Evolutionary conservation across 2,888 invertebrate genomes (phyloP).

Genomic region (Calliopum simillimum): DNA sequence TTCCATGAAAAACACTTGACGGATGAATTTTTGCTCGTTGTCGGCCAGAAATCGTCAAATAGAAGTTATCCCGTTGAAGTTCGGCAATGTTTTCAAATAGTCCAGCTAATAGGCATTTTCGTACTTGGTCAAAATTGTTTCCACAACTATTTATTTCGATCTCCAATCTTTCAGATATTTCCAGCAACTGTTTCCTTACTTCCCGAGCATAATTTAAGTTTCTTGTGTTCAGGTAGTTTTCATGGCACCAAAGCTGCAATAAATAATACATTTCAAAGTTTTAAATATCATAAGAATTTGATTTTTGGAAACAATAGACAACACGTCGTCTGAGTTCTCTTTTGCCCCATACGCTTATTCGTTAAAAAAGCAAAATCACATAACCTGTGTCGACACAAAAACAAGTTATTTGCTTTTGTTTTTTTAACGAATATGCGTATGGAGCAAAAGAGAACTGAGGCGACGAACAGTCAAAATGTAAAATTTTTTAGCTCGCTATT

Average conservation of each 20-base stretch:
- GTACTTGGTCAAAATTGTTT: conserved; percentile 72
- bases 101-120: conserved; percentile 85
- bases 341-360: too few relatives aligned
- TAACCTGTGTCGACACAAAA: too few relatives aligned
- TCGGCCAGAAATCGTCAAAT: conserved; percentile 73
- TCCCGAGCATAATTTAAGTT: conserved; percentile 85
- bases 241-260: conserved; percentile 80
- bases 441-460: too few relatives aligned
- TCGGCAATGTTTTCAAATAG: conserved; percentile 90
- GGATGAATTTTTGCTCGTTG: conserved; percentile 87
- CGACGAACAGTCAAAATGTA: too few relatives aligned
- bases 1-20: conserved; percentile 75
- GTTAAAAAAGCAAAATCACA: too few relatives aligned
- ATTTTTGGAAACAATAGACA: too few relatives aligned
- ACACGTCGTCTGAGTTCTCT: too few relatives aligned
- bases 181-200: conserved; percentile 82
- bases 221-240: conserved; percentile 86
- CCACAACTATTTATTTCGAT: conserved; percentile 76
- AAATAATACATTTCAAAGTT: too few relatives aligned
- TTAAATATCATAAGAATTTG: too few relatives aligned
- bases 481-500: too few relatives aligned
- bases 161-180: conserved; percentile 75
- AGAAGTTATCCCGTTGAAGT: conserved; percentile 78
- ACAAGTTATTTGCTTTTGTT: too few relatives aligned
- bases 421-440: too few relatives aligned